Conservation (phyloP, 2,113 vertebrate species). For the Phasianus colchicus region DNA sequence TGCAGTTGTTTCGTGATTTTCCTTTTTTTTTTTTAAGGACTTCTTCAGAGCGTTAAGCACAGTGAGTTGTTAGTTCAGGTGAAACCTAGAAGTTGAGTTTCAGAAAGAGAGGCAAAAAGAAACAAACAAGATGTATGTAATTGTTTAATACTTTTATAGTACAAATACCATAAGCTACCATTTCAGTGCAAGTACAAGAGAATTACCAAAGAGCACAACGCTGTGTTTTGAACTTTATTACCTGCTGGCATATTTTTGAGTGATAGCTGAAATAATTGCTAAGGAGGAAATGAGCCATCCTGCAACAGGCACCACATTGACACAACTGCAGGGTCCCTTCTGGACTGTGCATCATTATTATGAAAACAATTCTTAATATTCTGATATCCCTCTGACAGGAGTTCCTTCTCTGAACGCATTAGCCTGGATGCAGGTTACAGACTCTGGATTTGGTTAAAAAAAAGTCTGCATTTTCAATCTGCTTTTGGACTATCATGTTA, state of each 20-base stretch:
- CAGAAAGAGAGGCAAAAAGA: neutral
- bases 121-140: neutral
- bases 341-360: neutral
- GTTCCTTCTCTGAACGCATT: neutral
- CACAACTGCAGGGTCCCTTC: neutral
- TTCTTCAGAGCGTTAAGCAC: neutral
- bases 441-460: neutral
- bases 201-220: neutral
- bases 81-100: neutral
- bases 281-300: neutral
- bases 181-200: neutral
- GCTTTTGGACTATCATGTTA: rapidly evolving
- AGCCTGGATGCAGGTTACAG: neutral
- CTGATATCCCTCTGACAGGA: neutral
- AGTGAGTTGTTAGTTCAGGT: neutral
- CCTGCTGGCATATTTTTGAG: neutral
- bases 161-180: neutral
- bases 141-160: neutral
- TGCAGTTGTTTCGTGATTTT: neutral
- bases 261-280: neutral
- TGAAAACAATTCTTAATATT: neutral
- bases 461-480: neutral
- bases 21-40: neutral
- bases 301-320: neutral
- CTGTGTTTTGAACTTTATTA: neutral